Conservation (phyloP, 2,113 vertebrate species). For the Etia nguti region DNA sequence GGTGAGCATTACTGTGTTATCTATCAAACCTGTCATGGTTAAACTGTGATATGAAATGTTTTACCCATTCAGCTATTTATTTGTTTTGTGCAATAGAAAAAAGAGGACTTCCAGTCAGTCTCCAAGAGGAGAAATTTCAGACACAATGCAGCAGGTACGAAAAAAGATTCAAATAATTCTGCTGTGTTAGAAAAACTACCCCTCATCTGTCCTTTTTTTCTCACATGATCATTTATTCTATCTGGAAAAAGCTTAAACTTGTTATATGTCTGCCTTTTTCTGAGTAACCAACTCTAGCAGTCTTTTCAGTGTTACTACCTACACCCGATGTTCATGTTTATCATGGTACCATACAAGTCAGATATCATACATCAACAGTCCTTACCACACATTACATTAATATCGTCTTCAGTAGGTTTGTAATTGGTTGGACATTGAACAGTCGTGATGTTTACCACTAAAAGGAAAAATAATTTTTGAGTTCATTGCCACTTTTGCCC, state of each 20-base stretch:
- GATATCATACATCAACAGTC: background rate
- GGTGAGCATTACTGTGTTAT: background rate
- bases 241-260: background rate
- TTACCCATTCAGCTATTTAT: background rate
- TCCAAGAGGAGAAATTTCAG: background rate
- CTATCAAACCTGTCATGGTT: background rate
- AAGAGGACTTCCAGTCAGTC: background rate
- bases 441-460: background rate
- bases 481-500: background rate
- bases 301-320: background rate
- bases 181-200: background rate
- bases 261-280: background rate
- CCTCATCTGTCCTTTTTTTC: background rate
- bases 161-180: background rate
- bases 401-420: background rate
- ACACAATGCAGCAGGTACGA: background rate
- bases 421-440: background rate
- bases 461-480: background rate
- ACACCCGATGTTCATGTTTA: background rate
- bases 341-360: fast-evolving
- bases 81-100: background rate
- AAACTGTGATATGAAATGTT: background rate
- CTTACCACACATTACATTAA: background rate
- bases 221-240: background rate
- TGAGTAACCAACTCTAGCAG: background rate